Percentiles rank a stretch among this genome's conserved stretches.
phyloP scores from a whole-genome alignment of 1,140 invertebrate species.

The Drosophila seguyi region DNA sequence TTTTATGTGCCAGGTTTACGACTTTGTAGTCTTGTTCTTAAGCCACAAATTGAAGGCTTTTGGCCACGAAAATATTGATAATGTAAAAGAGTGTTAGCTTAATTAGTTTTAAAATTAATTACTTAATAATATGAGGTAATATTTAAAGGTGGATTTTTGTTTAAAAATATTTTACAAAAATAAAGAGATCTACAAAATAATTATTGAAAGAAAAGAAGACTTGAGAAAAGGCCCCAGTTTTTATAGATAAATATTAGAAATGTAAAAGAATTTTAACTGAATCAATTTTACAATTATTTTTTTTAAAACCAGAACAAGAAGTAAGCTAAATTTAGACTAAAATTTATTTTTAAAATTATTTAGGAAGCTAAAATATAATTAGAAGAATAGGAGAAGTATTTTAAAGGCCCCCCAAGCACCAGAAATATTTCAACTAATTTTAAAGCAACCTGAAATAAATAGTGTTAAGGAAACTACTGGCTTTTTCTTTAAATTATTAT shows the following conservation, averaged over 20 bases:
- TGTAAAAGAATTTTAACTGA: too few species aligned
- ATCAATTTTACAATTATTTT: too few species aligned
- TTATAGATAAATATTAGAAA: too few species aligned
- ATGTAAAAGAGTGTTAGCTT: neutral
- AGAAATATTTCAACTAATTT: too few species aligned
- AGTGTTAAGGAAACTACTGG: too few species aligned
- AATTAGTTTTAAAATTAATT: neutral
- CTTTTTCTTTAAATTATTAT: too few species aligned
- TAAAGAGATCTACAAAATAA: neutral
- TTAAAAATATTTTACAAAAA: neutral
- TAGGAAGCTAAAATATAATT: neutral
- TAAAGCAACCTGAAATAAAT: too few species aligned
- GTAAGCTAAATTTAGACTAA: neutral
- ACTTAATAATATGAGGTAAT: neutral
- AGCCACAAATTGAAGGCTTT: slow-evolving; percentile 19
- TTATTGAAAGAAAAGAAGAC: neutral
- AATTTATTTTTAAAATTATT: neutral
- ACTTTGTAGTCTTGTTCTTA: slow-evolving; percentile 3
- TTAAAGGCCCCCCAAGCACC: neutral
- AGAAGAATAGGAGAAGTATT: neutral
- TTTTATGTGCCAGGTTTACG: slow-evolving; percentile 48
- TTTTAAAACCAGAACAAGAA: too few species aligned
- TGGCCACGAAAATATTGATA: neutral
- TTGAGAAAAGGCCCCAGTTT: too few species aligned
- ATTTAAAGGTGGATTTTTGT: neutral